These are phyloP conservation scores for Melanostigma gelatinosum DNA, from an alignment of 2,113 vertebrate species.

Conservation along the genomic window DNA sequence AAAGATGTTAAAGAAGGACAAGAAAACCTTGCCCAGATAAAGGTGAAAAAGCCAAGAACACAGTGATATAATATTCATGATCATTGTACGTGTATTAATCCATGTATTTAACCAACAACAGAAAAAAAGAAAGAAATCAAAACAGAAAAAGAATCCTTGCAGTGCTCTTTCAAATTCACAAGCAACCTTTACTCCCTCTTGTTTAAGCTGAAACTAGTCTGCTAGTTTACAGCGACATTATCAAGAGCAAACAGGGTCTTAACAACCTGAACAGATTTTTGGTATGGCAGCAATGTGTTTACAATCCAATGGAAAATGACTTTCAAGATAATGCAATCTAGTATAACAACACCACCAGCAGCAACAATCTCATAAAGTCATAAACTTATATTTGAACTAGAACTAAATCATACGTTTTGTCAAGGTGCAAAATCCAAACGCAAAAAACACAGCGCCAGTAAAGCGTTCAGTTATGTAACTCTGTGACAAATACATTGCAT, in stretches of 20 bases:
- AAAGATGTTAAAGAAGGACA: background rate
- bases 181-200: background rate
- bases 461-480: too few relatives aligned
- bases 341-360: background rate
- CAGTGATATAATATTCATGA: background rate
- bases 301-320: too few relatives aligned
- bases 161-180: background rate
- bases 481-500: too few relatives aligned
- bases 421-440: background rate
- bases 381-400: background rate
- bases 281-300: background rate
- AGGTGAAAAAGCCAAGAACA: conserved; percentile 20
- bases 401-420: background rate
- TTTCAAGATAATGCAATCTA: background rate
- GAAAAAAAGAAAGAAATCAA: background rate
- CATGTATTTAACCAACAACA: background rate
- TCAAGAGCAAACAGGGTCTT: background rate
- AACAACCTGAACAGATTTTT: background rate
- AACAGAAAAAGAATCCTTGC: background rate
- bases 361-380: background rate
- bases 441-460: too few relatives aligned
- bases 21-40: background rate
- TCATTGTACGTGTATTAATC: background rate
- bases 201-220: too few relatives aligned
- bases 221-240: too few relatives aligned